Evolutionary conservation across 2,888 invertebrate species (phyloP), one percentile per base, ranked within the genome.

Genomic region (Druceiella hillmani): DNA sequence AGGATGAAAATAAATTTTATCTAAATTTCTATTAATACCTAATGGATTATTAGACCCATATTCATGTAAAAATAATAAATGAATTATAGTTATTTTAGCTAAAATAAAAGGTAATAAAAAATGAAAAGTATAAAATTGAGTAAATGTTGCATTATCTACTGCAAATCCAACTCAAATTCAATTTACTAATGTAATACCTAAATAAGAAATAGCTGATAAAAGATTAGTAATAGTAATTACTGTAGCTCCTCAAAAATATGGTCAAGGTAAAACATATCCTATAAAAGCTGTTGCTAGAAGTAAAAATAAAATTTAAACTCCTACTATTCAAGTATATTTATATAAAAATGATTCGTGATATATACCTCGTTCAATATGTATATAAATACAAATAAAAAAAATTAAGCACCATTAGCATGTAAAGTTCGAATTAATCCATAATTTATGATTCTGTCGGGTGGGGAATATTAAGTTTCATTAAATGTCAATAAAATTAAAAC

Each of bases 221-320:
- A 82, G 51, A 54, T 79, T n/a, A n/a, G n/a, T n/a, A n/a, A n/a
- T 81, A 30, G 78, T 79, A 72, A 80, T 81, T 12, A 81, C 79
- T 10, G 79, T 79, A 0, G 80, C 79, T 15, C 78, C 79, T 67
- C 81, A 81, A 56, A 78, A 81, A 2, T 79, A 81, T 70, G 82
- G 83, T 76, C 81, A 81, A 1, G 79, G 80, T 46, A 81, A 45
- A 1, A 81, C 78, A 62, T 83, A 83, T 0, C 81, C 81, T 62
- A 81, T 57, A 57, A 83, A 83, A 6, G 79, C 79, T 13, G 79
- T 76, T 50, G 57, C 73, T 73, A 82, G 82, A 25, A 68, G 57
- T 52, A 75, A 11, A 44, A 83, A 66, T 52, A 79, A 54, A 54
- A 82, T 66, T 20, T 74, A 56, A 31, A 75, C 62, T 32, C 81